Conservation (phyloP, 2,888 invertebrate genomes). For the Sepiola atlantica region DNA sequence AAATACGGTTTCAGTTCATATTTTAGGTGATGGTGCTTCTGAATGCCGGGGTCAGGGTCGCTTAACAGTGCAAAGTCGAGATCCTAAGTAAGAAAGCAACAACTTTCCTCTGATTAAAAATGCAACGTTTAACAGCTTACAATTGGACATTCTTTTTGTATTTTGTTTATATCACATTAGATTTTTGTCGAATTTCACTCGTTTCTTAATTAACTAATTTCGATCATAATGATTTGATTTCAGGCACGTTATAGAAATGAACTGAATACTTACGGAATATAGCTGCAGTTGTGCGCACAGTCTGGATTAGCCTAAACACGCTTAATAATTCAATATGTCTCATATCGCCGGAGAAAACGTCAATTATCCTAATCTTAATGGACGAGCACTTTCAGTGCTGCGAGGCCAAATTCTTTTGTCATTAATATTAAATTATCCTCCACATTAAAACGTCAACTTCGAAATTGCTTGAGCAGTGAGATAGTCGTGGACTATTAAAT, state of each 20-base stretch:
- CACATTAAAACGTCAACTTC: not conserved
- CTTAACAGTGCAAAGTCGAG: too few relatives aligned
- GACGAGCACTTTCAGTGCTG: not conserved
- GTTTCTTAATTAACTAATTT: not conserved
- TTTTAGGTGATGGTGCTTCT: too few relatives aligned
- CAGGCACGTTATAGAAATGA: too few relatives aligned
- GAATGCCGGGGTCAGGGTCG: too few relatives aligned
- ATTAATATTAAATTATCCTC: not conserved
- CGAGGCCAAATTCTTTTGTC: not conserved
- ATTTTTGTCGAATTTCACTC: not conserved
- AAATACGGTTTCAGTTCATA: too few relatives aligned
- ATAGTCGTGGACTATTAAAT: not conserved
- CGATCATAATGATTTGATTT: too few relatives aligned
- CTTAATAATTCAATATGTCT: not conserved
- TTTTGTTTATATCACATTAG: too few relatives aligned
- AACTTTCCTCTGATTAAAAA: too few relatives aligned
- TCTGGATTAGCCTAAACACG: not conserved
- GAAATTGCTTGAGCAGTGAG: not conserved
- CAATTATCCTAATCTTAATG: not conserved
- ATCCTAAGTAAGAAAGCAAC: too few relatives aligned
- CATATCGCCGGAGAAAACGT: not conserved
- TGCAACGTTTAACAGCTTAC: too few relatives aligned
- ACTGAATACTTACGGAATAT: not conserved
- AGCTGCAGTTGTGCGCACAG: not conserved
- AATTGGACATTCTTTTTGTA: too few relatives aligned